Evolutionary conservation across 2,797 vertebrate species (phyloP).

Genomic region (Pseudochirops cupreus): DNA sequence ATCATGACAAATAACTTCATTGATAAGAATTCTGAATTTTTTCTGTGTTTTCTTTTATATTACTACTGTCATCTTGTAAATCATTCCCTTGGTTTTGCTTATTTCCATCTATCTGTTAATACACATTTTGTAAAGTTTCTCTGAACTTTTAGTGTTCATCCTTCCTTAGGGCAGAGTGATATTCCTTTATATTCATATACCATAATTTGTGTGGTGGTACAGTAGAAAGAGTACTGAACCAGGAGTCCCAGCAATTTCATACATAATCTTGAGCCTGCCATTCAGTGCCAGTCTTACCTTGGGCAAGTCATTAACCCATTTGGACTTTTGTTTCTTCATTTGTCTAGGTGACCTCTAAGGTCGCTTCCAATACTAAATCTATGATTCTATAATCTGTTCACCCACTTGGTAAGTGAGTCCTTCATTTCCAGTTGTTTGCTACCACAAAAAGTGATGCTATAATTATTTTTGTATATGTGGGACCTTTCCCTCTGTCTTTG

Average conservation of each 20-base stretch:
- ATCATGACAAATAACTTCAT: neutral
- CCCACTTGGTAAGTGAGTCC: neutral
- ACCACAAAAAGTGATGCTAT: neutral
- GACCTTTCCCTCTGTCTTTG: neutral
- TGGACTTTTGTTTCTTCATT: neutral
- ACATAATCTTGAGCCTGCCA: neutral
- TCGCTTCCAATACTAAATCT: neutral
- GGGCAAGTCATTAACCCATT: neutral
- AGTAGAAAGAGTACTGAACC: neutral
- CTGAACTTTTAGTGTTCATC: neutral
- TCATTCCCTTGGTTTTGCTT: neutral
- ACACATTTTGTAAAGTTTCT: neutral
- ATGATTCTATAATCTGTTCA: neutral
- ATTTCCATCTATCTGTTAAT: neutral
- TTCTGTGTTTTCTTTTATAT: neutral
- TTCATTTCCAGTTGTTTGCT: neutral
- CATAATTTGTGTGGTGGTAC: neutral
- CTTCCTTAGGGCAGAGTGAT: neutral
- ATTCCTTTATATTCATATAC: neutral
- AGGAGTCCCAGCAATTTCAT: neutral
- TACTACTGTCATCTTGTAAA: neutral
- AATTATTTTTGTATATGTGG: neutral
- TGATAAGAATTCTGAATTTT: neutral
- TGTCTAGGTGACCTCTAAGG: neutral
- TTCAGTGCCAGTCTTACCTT: conserved; percentile 1